phyloP scores from a whole-genome alignment of 2,888 invertebrate species.

The Caenorhabditis zanzibari region DNA sequence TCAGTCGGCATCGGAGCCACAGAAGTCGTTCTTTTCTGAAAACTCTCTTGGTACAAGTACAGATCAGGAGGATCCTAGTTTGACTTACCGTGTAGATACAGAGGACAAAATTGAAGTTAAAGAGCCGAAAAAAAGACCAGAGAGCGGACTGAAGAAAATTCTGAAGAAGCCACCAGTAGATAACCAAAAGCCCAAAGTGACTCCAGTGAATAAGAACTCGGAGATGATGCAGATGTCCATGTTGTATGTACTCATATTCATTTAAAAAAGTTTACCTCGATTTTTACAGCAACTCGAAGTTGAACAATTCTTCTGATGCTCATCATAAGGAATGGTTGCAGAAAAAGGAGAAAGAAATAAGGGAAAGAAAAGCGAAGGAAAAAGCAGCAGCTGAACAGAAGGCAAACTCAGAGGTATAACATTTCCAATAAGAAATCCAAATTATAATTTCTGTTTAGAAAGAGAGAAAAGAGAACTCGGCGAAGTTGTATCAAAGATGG shows the following conservation, averaged over 20 bases:
- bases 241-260: conserved; percentile 46
- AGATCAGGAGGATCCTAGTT: conserved; percentile 44
- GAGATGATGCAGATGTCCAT: conserved; percentile 40
- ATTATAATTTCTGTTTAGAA: conserved; percentile 34
- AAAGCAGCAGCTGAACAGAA: conserved; percentile 47
- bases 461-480: conserved; percentile 62
- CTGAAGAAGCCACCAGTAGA: not conserved
- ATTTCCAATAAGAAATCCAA: not conserved
- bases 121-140: conserved; percentile 1
- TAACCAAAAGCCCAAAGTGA: conserved; percentile 7
- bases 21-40: not conserved
- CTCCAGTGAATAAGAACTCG: not conserved
- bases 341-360: conserved; percentile 58
- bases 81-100: conserved; percentile 52
- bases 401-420: conserved; percentile 34
- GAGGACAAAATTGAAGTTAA: not conserved
- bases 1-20: not conserved
- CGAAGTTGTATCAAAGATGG: conserved; percentile 66
- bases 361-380: conserved; percentile 38
- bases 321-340: conserved; percentile 65
- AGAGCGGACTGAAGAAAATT: conserved; percentile 4
- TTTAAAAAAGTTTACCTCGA: not conserved
- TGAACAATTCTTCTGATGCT: conserved; percentile 23
- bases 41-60: conserved; percentile 20
- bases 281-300: conserved; percentile 32